Percentiles rank a stretch among this genome's conserved stretches.
phyloP scores from a whole-genome alignment of 2,888 invertebrate genomes.

The Gisinianus flammeolus region DNA sequence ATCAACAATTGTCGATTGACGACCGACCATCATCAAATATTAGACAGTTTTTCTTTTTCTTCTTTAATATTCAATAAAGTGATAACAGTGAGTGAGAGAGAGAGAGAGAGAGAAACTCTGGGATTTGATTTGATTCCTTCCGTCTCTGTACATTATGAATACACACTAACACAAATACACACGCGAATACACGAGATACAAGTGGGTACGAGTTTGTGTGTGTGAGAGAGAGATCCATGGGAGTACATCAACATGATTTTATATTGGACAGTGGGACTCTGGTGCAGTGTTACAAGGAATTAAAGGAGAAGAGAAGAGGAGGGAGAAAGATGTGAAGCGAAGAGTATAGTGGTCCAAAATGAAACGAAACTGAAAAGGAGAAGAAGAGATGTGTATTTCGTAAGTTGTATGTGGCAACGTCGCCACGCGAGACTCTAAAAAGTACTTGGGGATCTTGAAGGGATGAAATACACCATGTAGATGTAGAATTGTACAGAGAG shows the following conservation, averaged over 20 bases:
- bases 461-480: conserved; percentile 29
- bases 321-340: neutral
- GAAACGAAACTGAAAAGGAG: conserved; percentile 6
- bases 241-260: neutral
- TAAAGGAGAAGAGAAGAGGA: neutral
- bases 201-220: neutral
- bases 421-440: conserved; percentile 52
- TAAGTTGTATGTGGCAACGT: conserved; percentile 48
- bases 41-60: neutral
- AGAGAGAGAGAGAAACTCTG: neutral
- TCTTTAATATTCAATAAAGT: no score
- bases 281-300: conserved; percentile 35
- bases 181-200: neutral
- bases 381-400: neutral
- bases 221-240: neutral
- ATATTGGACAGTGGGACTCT: conserved; percentile 30
- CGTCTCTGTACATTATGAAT: neutral
- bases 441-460: conserved; percentile 49
- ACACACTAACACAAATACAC: no score
- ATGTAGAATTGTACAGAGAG: conserved; percentile 26
- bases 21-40: neutral
- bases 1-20: neutral
- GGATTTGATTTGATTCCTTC: no score
- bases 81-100: neutral
- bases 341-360: conserved; percentile 1